phyloP scores from a whole-genome alignment of 2,113 vertebrate genomes.

The Tragulus kanchil region DNA sequence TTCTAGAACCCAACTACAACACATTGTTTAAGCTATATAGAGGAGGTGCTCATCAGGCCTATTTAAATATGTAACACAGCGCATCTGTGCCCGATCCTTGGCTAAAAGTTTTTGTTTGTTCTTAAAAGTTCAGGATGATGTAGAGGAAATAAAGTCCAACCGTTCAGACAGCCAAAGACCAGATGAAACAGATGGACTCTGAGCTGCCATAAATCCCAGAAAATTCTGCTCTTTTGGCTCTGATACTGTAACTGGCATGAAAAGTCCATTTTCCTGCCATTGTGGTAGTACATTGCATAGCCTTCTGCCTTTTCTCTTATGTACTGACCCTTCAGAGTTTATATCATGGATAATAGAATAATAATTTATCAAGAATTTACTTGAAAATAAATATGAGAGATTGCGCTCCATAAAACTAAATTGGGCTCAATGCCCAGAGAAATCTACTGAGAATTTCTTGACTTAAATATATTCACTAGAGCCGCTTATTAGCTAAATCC shows the following conservation, averaged over 20 bases:
- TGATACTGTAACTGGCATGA: not conserved
- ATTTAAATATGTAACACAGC: not conserved
- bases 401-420: slow-evolving; percentile 2
- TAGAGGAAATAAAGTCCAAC: slow-evolving; percentile 71
- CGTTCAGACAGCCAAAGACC: slow-evolving; percentile 18
- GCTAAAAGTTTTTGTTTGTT: slow-evolving; percentile 45
- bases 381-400: slow-evolving; percentile 46
- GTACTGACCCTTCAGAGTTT: slow-evolving; percentile 9
- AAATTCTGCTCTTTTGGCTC: slow-evolving; percentile 13
- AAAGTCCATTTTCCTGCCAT: slow-evolving; percentile 7
- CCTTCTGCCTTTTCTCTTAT: not conserved
- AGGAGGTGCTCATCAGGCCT: not conserved
- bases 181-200: slow-evolving; percentile 68
- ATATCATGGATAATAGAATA: not conserved
- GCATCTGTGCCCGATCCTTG: slow-evolving; percentile 5
- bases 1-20: not conserved
- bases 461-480: not conserved
- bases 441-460: not conserved
- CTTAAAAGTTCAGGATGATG: slow-evolving; percentile 50
- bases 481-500: not conserved
- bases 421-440: slow-evolving; percentile 33
- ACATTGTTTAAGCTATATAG: slow-evolving; percentile 8
- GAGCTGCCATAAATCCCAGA: slow-evolving; percentile 50
- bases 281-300: not conserved
- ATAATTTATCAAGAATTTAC: slow-evolving; percentile 58